These are phyloP conservation scores for Myocastor coypus DNA, from an alignment of 2,113 vertebrate genomes.

Conservation along the genomic window DNA sequence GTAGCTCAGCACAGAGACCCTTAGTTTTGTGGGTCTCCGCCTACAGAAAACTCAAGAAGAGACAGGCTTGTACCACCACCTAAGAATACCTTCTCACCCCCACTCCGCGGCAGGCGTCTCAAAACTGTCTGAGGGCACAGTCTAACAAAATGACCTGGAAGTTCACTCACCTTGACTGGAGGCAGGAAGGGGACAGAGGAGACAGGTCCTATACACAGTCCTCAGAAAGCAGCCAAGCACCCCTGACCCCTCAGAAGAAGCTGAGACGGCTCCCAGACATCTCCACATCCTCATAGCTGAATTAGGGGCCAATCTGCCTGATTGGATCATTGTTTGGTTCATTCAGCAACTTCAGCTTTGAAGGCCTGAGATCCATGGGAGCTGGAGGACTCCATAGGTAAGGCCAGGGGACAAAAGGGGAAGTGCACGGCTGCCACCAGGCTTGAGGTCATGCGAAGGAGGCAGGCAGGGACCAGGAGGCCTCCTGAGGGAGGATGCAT, in stretches of 20 bases:
- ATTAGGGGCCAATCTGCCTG: no score
- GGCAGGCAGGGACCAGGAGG: accelerated
- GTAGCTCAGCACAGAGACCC: neutral
- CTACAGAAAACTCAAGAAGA: no score
- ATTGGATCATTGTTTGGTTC: neutral
- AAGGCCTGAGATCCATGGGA: neutral
- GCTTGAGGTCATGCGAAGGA: accelerated
- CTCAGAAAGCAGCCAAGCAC: neutral
- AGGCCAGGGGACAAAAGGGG: neutral
- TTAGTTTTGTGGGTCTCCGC: no score
- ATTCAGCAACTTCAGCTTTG: accelerated
- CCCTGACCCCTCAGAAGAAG: accelerated
- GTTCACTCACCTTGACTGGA: accelerated
- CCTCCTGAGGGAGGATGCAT: neutral
- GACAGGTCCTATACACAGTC: no score
- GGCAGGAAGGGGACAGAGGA: neutral
- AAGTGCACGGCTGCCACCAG: accelerated
- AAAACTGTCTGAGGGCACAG: neutral
- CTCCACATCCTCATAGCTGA: accelerated
- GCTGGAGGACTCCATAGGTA: no score
- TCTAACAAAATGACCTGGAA: neutral
- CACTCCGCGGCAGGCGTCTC: neutral
- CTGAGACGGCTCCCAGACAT: neutral
- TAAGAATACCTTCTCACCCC: no score
- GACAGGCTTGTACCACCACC: neutral